Evolutionary conservation across 1,140 invertebrate genomes (phyloP).

Genomic region (Episyrphus balteatus): DNA sequence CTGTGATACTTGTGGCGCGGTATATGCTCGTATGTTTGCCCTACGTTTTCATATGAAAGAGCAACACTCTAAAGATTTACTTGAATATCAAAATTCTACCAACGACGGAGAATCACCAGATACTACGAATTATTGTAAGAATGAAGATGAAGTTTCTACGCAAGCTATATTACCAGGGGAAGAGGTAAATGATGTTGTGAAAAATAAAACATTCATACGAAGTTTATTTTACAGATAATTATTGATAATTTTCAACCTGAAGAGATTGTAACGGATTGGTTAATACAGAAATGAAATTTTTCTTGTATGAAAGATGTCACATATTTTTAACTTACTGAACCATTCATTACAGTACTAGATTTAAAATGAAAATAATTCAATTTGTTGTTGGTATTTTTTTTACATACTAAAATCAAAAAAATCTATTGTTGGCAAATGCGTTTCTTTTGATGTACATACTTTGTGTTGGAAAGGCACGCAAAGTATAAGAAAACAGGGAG

Average conservation of each 20-base stretch:
- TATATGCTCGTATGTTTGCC: constrained; percentile 58
- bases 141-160: constrained; percentile 10
- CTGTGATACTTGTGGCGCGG: constrained; percentile 59
- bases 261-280: constrained; percentile 33
- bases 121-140: constrained; percentile 2
- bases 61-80: constrained; percentile 38
- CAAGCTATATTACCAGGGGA: constrained; percentile 10
- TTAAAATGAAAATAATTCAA: no score
- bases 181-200: constrained; percentile 3
- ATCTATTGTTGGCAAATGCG: no score
- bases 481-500: no score
- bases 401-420: no score
- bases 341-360: no score
- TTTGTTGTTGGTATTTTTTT: no score
- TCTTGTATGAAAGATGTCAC: no score
- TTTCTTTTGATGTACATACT: no score
- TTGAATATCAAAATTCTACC: constrained; percentile 5
- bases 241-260: constrained; percentile 26
- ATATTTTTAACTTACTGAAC: no score
- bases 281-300: constrained; percentile 8
- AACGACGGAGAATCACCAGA: neutral
- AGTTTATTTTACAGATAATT: constrained; percentile 17
- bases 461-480: no score
- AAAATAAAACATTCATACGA: neutral
- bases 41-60: constrained; percentile 57